Evolutionary conservation across 92 coral and sea anemone genomes (phyloP), one percentile per base, ranked within the genome.

Genomic region (Phenganax subtilis): DNA sequence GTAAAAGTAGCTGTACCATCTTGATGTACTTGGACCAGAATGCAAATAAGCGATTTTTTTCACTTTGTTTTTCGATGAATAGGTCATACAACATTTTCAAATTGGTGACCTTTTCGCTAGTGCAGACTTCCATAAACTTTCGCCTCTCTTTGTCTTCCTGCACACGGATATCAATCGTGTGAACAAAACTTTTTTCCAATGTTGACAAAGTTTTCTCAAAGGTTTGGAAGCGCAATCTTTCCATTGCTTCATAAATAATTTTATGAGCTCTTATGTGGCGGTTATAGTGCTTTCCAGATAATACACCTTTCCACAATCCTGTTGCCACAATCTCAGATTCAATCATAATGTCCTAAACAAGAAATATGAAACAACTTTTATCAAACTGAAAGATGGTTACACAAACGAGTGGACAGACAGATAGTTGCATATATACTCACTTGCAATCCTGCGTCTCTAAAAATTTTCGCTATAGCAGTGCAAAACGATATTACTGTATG

Each of bases 291-390:
- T 57, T 57, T 10, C 63, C 63, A 16, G 63, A 57, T 57, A 57
- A 57, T 10, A 57, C 63, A 0, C 63, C 63, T 57, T 57, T 57
- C 63, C 0, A 57, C 16, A 0, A 57, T 10, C 63, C 63, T 57
- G 63, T 16, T 57, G 63, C 63, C 10, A 57, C 63, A 57, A 57
- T 57, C 65, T 59, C 65, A 3, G 65, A 59, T 59, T 59, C 65
- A 59, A 59, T 59, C 65, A 59, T 59, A 59, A 59, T 59, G 7
- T 59, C 65, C 65, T 59, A 20, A 59, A 0, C 25, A 20, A 20
- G 25, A 20, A 20, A 20, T 20, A 20, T 20, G 25, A 20, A 20
- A 20, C 25, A 20, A 20, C 25, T 20, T 20, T 20, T 20, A 20
- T 20, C 25, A 20, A 20, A 20, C 25, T 20, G 25, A 20, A 20